Percentiles rank a stretch among this genome's conserved stretches.
Conservation (phyloP, 2,888 invertebrate genomes). For the Plebejus melissa region DNA sequence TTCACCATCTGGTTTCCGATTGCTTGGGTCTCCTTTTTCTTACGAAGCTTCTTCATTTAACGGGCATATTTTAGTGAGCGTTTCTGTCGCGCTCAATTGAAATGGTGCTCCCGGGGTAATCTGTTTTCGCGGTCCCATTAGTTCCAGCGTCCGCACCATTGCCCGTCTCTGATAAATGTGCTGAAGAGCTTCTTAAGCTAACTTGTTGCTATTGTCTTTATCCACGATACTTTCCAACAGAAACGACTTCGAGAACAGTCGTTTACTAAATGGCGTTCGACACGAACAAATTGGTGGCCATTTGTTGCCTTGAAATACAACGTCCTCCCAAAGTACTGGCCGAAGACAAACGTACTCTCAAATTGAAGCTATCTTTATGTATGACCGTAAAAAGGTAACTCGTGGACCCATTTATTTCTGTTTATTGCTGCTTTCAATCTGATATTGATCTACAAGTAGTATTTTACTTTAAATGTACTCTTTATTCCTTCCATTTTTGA, state of each 20-base stretch:
- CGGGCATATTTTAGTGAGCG: conserved; percentile 33
- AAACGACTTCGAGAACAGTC: conserved; percentile 42
- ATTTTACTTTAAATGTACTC: background rate
- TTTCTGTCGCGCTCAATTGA: conserved; percentile 30
- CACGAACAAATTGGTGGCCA: conserved; percentile 54
- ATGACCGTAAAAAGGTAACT: conserved; percentile 17
- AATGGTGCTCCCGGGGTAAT: conserved; percentile 32
- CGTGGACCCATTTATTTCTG: background rate
- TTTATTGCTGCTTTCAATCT: background rate
- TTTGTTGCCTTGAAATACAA: conserved; percentile 38
- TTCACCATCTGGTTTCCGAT: background rate
- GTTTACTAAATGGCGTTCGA: conserved; percentile 43
- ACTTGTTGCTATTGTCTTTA: conserved; percentile 59
- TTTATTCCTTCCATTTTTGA: background rate
- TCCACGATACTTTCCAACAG: conserved; percentile 44
- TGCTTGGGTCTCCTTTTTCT: conserved; percentile 11
- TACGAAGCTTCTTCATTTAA: conserved; percentile 26
- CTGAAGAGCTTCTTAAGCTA: conserved; percentile 40
- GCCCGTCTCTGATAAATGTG: conserved; percentile 22
- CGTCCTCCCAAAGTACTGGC: conserved; percentile 25
- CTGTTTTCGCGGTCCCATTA: conserved; percentile 28
- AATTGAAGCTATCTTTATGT: conserved; percentile 20
- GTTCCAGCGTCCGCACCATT: conserved; percentile 24
- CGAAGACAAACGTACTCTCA: conserved; percentile 1
- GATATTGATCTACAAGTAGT: background rate